Percentiles rank a stretch among this genome's conserved stretches.
These are phyloP conservation scores for Ephialtes manifestator DNA, from an alignment of 2,888 invertebrate genomes.

Conservation along the genomic window DNA sequence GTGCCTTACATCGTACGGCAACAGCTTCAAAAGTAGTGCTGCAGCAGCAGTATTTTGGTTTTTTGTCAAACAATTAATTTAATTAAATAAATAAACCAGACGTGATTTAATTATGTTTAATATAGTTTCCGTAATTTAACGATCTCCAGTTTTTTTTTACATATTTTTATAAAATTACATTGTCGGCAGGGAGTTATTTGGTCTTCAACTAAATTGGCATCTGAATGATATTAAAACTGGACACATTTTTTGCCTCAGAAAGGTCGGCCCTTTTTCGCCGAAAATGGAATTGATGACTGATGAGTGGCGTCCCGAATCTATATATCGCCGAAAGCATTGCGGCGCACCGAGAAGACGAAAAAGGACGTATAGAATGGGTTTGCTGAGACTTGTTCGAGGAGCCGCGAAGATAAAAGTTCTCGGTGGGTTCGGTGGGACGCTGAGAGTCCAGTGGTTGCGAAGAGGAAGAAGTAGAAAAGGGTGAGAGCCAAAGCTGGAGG, in stretches of 20 bases:
- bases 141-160: too few species aligned
- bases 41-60: background rate
- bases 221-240: background rate
- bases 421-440: slow-evolving; percentile 30
- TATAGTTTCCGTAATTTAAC: too few species aligned
- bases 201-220: background rate
- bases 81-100: background rate
- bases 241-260: background rate
- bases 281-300: background rate
- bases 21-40: background rate
- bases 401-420: slow-evolving; percentile 67
- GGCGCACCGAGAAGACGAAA: slow-evolving; percentile 8
- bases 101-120: background rate
- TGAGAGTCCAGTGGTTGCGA: slow-evolving; percentile 44
- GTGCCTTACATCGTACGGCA: background rate
- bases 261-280: background rate
- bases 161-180: too few species aligned
- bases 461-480: slow-evolving; percentile 25
- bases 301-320: slow-evolving; percentile 7
- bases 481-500: slow-evolving; percentile 42
- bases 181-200: background rate
- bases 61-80: background rate
- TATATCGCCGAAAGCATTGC: background rate
- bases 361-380: slow-evolving; percentile 19
- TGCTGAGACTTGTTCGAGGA: slow-evolving; percentile 57